phyloP scores from a whole-genome alignment of 2,797 vertebrate genomes.

The Artibeus lituratus region DNA sequence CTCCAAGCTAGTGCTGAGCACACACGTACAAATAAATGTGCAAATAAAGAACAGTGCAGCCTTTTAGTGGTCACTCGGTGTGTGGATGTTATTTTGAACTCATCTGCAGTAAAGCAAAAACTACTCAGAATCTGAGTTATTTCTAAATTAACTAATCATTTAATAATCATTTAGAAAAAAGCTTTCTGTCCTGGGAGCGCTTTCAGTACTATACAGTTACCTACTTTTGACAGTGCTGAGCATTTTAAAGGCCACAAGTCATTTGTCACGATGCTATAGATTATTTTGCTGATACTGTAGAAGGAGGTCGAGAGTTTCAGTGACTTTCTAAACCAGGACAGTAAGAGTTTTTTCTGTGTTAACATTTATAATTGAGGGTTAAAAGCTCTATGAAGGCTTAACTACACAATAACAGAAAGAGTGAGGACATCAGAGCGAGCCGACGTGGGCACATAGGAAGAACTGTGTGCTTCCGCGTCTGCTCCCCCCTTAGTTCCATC shows the following conservation, averaged over 20 bases:
- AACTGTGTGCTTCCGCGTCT: conserved; percentile 58
- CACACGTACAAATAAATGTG: not conserved
- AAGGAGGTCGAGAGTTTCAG: not conserved
- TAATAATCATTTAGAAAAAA: not conserved
- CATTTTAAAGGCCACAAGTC: not conserved
- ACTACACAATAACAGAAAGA: not conserved
- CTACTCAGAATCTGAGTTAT: not conserved
- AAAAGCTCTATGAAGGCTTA: conserved; percentile 17
- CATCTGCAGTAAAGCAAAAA: not conserved
- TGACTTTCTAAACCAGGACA: not conserved
- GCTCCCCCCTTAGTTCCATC: conserved; percentile 67
- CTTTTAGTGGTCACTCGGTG: not conserved
- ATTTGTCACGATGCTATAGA: not conserved
- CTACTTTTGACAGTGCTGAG: not conserved
- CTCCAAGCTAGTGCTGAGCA: not conserved
- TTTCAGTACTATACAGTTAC: not conserved
- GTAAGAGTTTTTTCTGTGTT: not conserved
- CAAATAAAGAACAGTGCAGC: not conserved
- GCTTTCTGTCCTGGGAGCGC: not conserved
- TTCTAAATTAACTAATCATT: not conserved
- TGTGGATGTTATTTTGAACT: not conserved
- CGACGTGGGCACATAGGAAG: not conserved
- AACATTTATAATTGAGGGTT: not conserved
- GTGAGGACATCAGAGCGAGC: not conserved
- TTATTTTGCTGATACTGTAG: not conserved